These are phyloP conservation scores for Oegoconia quadripuncta DNA, from an alignment of 2,888 invertebrate genomes.

Conservation along the genomic window DNA sequence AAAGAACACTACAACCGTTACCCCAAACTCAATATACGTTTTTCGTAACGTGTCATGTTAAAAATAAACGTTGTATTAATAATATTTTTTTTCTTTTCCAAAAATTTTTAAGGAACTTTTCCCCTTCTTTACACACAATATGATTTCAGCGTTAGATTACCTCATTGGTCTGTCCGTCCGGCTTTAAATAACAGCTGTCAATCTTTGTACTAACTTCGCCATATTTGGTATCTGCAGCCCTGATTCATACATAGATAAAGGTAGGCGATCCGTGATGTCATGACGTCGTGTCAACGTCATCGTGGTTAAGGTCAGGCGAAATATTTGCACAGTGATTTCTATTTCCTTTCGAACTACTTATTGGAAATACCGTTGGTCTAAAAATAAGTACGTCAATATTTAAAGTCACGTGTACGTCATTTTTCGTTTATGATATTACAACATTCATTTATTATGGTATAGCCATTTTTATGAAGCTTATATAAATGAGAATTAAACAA, in stretches of 20 bases:
- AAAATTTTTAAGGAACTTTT: too few relatives aligned
- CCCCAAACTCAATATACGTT: too few relatives aligned
- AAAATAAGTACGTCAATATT: not conserved
- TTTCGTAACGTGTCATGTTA: too few relatives aligned
- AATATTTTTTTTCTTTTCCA: too few relatives aligned
- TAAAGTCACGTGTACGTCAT: not conserved
- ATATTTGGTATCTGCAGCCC: constrained; percentile 25
- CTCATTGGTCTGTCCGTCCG: not conserved
- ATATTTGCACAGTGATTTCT: constrained; percentile 23
- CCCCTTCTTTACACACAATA: too few relatives aligned
- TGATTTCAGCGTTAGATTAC: too few relatives aligned
- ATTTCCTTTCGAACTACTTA: constrained; percentile 6
- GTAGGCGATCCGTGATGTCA: constrained; percentile 31
- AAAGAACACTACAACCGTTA: too few relatives aligned
- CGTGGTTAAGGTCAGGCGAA: constrained; percentile 21
- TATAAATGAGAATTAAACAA: too few relatives aligned
- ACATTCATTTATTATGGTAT: not conserved
- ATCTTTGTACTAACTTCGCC: constrained; percentile 26
- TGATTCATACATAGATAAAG: constrained; percentile 30
- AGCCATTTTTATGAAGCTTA: too few relatives aligned
- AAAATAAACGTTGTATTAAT: too few relatives aligned
- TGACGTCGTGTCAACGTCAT: constrained; percentile 26
- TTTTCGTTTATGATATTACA: not conserved
- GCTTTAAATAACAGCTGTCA: constrained; percentile 11
- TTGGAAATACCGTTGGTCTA: not conserved